phyloP scores from a whole-genome alignment of 2,797 vertebrate genomes.

The Catharus ustulatus region DNA sequence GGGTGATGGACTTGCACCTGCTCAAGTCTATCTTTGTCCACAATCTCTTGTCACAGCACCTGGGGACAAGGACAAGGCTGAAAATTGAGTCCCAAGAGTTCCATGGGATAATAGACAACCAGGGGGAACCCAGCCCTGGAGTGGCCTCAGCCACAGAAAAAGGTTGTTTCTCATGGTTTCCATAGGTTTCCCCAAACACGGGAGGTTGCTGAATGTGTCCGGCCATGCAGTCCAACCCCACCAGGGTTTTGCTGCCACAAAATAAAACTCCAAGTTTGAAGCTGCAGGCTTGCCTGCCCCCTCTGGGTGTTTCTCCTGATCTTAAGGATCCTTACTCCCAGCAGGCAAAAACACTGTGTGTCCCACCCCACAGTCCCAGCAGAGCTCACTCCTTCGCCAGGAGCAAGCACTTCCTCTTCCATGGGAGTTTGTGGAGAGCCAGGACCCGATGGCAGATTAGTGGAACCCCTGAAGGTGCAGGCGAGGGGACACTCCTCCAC shows the following conservation, averaged over 20 bases:
- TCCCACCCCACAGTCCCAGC: background rate
- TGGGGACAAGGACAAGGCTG: constrained; percentile 61
- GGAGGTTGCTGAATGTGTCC: accelerated
- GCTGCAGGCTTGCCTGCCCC: background rate
- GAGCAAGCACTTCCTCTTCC: background rate
- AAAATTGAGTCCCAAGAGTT: background rate
- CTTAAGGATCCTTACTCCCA: background rate
- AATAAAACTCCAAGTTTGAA: background rate
- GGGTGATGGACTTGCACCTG: constrained; percentile 91
- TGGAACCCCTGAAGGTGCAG: background rate
- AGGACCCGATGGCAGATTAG: accelerated
- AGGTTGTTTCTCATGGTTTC: background rate
- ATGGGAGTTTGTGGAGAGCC: background rate
- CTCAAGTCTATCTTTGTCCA: constrained; percentile 96
- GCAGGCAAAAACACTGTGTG: background rate
- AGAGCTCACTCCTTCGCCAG: accelerated
- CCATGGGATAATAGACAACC: accelerated
- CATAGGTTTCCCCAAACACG: background rate
- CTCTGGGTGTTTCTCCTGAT: background rate
- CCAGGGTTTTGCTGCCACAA: background rate
- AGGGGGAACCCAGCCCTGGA: background rate
- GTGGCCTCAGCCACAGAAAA: accelerated
- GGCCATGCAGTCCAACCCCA: background rate
- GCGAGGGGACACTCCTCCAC: background rate
- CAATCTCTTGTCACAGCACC: constrained; percentile 97